These are phyloP conservation scores for Diplosoma virens DNA, from an alignment of 23 tunicate species.

Conservation along the genomic window DNA sequence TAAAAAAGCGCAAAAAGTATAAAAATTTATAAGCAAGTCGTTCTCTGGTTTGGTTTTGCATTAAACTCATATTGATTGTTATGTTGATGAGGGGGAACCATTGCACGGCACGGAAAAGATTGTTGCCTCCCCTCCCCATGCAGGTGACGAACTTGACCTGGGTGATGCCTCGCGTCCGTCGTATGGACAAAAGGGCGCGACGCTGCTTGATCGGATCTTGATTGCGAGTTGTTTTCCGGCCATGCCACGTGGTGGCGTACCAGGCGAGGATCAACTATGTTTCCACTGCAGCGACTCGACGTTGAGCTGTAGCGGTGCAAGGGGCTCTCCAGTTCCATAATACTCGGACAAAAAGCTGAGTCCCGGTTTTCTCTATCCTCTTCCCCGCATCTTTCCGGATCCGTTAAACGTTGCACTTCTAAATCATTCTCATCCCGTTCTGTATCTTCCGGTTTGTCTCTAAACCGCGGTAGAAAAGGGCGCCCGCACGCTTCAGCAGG, in stretches of 20 bases:
- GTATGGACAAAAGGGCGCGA: no score
- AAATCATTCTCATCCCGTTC: constrained; percentile 61
- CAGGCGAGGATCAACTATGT: no score
- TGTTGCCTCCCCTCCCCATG: background rate
- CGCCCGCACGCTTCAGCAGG: background rate
- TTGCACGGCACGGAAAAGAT: background rate
- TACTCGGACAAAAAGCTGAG: constrained; percentile 74
- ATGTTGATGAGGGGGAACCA: background rate
- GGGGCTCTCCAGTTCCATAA: constrained; percentile 46
- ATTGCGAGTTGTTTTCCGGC: no score
- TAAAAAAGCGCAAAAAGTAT: no score
- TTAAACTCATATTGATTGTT: no score
- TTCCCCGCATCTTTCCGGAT: background rate
- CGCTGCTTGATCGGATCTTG: no score
- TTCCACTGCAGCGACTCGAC: constrained; percentile 56
- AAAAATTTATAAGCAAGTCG: constrained; percentile 11
- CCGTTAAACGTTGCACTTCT: constrained; percentile 60
- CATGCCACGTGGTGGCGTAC: no score
- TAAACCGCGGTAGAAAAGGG: background rate
- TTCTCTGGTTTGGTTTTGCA: background rate
- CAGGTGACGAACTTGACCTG: no score
- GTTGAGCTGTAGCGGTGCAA: background rate
- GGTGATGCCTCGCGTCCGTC: no score
- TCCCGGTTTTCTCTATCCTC: constrained; percentile 33
- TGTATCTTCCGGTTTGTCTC: background rate